Evolutionary conservation across 92 coral and sea anemone genomes (phyloP).

Genomic region (Diadumene lineata): DNA sequence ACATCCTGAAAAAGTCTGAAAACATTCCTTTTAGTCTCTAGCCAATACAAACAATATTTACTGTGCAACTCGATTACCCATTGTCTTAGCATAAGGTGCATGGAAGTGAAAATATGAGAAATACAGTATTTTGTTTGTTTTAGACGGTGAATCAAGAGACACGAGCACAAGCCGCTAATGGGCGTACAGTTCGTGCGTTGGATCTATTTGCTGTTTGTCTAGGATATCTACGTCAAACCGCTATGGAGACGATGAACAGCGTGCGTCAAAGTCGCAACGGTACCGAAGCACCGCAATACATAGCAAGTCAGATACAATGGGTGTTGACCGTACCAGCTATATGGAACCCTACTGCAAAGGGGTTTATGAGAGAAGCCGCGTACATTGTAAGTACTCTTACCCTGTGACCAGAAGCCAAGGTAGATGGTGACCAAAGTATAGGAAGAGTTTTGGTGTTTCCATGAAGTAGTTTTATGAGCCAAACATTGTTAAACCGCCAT

Average conservation of each 20-base stretch:
- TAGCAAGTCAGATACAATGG: constrained; percentile 55
- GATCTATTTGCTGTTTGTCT: constrained; percentile 68
- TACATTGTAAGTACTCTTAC: constrained; percentile 59
- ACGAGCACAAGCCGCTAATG: constrained; percentile 57
- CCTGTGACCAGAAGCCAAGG: too few species aligned
- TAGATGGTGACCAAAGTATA: too few species aligned
- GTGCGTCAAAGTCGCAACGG: constrained; percentile 38
- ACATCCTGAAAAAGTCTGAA: too few species aligned
- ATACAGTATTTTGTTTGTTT: neutral
- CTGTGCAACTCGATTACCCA: too few species aligned
- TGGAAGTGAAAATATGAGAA: too few species aligned
- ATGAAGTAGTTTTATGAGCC: too few species aligned
- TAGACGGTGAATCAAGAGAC: constrained; percentile 60
- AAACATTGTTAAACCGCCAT: too few species aligned
- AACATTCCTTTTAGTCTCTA: too few species aligned
- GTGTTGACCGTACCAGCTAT: constrained; percentile 79
- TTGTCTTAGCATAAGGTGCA: too few species aligned
- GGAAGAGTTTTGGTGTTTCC: too few species aligned
- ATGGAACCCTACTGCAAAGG: constrained; percentile 78
- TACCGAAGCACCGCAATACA: constrained; percentile 31
- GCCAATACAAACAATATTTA: too few species aligned
- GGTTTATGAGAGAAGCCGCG: constrained; percentile 74
- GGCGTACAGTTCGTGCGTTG: constrained; percentile 58
- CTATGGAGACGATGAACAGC: constrained; percentile 62
- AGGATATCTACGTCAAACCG: constrained; percentile 57